phyloP scores from a whole-genome alignment of 2,797 vertebrate genomes.

The Salarias fasciatus region DNA sequence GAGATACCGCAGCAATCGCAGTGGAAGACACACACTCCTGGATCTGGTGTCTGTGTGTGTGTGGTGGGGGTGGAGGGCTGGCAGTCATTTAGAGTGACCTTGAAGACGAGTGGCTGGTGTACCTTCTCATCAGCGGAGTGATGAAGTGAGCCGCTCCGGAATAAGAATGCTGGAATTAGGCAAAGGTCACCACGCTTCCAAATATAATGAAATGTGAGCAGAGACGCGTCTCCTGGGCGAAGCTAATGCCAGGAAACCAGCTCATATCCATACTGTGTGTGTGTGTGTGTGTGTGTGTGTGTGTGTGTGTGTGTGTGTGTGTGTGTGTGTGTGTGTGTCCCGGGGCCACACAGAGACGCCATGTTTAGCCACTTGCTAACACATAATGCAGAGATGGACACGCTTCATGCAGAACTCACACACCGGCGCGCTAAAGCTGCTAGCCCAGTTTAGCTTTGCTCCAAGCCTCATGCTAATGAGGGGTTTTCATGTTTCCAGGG shows the following conservation, averaged over 20 bases:
- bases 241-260: conserved; percentile 3
- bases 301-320: too few relatives aligned
- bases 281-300: too few relatives aligned
- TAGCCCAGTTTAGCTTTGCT: too few relatives aligned
- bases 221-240: conserved; percentile 2
- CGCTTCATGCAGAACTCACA: too few relatives aligned
- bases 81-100: conserved; percentile 38
- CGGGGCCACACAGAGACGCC: not conserved
- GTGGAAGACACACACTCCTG: not conserved
- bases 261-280: conserved; percentile 28
- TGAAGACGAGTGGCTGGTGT: conserved; percentile 31
- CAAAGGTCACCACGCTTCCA: conserved; percentile 38
- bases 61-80: not conserved
- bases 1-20: not conserved
- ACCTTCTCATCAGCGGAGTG: conserved; percentile 12
- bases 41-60: not conserved
- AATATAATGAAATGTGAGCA: conserved; percentile 36
- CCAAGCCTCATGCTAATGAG: too few relatives aligned
- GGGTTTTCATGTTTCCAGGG: too few relatives aligned
- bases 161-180: conserved; percentile 35
- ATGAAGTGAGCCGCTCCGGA: conserved; percentile 1
- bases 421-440: too few relatives aligned
- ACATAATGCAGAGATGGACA: too few relatives aligned
- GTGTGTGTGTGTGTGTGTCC: not conserved
- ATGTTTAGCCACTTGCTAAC: not conserved